Conservation (phyloP, 2,797 vertebrate genomes). For the Clarias pachynema region DNA sequence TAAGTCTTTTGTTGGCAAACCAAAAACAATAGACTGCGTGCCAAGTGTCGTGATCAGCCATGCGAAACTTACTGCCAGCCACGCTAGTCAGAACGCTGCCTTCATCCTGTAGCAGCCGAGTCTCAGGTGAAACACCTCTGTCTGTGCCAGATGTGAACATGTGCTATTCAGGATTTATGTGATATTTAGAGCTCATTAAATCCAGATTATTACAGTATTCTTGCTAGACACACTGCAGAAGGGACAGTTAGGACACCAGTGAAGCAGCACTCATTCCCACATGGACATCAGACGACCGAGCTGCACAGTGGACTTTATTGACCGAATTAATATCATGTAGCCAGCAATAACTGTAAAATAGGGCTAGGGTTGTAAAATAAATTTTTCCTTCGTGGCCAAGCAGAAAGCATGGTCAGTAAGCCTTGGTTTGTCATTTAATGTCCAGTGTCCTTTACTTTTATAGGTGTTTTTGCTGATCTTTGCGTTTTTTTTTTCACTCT, state of each 20-base stretch:
- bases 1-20: not conserved
- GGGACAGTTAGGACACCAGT: conserved; percentile 25
- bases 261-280: conserved; percentile 1
- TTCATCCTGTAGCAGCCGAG: conserved; percentile 6
- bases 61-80: not conserved
- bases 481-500: not conserved
- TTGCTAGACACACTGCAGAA: conserved; percentile 21
- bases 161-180: conserved; percentile 12
- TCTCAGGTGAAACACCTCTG: not conserved
- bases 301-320: conserved; percentile 29
- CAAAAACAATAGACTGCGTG: not conserved
- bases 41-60: not conserved
- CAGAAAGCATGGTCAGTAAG: not conserved
- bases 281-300: not conserved
- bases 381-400: conserved; percentile 23
- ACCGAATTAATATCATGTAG: conserved; percentile 36
- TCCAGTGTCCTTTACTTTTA: conserved; percentile 20
- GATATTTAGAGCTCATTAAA: conserved; percentile 43
- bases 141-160: conserved; percentile 15
- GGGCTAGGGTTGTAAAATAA: conserved; percentile 23
- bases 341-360: conserved; percentile 31
- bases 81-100: not conserved
- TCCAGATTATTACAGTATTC: conserved; percentile 29
- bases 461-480: conserved; percentile 22
- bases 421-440: conserved; percentile 26